Evolutionary conservation across 2,888 invertebrate genomes (phyloP).

Genomic region (Baccha elongata): DNA sequence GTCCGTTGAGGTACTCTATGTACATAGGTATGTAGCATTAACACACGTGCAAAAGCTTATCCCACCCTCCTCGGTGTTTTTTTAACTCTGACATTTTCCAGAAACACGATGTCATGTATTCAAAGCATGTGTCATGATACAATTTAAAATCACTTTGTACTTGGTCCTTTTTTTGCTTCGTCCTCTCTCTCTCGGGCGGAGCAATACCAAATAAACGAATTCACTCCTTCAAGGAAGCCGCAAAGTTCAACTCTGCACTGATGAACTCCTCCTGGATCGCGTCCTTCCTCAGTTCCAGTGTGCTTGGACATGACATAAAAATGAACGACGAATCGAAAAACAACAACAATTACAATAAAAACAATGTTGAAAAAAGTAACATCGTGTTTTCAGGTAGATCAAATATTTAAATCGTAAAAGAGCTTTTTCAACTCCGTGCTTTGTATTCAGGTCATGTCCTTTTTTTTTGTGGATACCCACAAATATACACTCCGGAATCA

Average conservation of each 20-base stretch:
- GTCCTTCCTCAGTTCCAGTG: not conserved
- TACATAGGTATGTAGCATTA: conserved; percentile 49
- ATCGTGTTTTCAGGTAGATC: conserved; percentile 65
- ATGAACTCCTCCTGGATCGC: not conserved
- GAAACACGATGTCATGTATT: conserved; percentile 51
- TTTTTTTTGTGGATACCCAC: conserved; percentile 65
- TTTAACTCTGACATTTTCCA: conserved; percentile 14
- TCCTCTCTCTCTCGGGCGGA: not conserved
- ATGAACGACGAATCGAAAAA: conserved; percentile 31
- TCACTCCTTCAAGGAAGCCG: conserved; percentile 58
- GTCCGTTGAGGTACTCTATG: not conserved
- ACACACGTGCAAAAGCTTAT: conserved; percentile 54
- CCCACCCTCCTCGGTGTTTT: not conserved
- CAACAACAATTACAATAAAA: not conserved
- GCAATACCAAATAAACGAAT: conserved; percentile 54
- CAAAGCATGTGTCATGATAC: conserved; percentile 73
- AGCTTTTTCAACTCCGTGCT: conserved; percentile 36
- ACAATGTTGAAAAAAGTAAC: conserved; percentile 1
- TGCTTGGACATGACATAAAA: conserved; percentile 64
- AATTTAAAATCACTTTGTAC: conserved; percentile 73
- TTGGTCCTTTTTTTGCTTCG: conserved; percentile 38
- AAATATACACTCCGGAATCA: conserved; percentile 38
- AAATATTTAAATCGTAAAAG: conserved; percentile 68
- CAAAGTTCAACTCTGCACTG: not conserved
- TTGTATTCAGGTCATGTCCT: conserved; percentile 67